Percentiles rank a stretch among this genome's conserved stretches.
Evolutionary conservation across 1,140 invertebrate genomes (phyloP).

Genomic region (Drosophila elegans): DNA sequence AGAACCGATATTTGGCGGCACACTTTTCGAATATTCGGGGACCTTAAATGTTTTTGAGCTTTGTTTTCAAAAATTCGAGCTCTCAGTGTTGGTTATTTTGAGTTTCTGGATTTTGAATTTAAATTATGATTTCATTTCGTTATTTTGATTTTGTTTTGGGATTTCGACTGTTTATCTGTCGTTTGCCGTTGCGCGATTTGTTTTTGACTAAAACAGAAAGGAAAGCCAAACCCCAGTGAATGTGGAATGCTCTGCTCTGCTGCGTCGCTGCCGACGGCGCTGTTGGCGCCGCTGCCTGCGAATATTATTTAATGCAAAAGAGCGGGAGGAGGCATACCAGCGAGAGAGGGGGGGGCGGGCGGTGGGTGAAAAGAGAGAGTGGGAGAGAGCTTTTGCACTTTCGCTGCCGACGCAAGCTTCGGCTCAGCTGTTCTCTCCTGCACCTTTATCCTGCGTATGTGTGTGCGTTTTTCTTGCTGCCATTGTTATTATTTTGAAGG

Average conservation of each 20-base stretch:
- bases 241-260: conserved; percentile 59
- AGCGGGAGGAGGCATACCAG: conserved; percentile 25
- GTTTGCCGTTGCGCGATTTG: conserved; percentile 61
- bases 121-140: not conserved
- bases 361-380: conserved; percentile 8
- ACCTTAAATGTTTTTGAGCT: conserved; percentile 2
- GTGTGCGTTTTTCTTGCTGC: conserved; percentile 2
- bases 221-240: conserved; percentile 36
- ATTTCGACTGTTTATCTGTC: conserved; percentile 29
- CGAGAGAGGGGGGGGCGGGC: not conserved
- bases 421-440: conserved; percentile 29
- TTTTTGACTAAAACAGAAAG: conserved; percentile 70
- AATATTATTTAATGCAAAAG: conserved; percentile 75
- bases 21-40: conserved; percentile 20
- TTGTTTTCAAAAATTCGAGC: not conserved
- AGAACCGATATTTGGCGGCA: conserved; percentile 24
- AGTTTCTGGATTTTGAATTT: conserved; percentile 2
- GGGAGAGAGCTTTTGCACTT: conserved; percentile 42
- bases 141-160: conserved; percentile 10
- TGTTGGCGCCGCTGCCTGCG: conserved; percentile 30
- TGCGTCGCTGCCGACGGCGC: conserved; percentile 29
- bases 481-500: conserved; percentile 17
- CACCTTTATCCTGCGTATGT: conserved; percentile 23
- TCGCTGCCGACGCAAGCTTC: conserved; percentile 37
- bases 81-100: not conserved